Percentiles rank a stretch among this genome's conserved stretches.
Conservation (phyloP, 2,888 invertebrate species). For the Conomelus anceps region DNA sequence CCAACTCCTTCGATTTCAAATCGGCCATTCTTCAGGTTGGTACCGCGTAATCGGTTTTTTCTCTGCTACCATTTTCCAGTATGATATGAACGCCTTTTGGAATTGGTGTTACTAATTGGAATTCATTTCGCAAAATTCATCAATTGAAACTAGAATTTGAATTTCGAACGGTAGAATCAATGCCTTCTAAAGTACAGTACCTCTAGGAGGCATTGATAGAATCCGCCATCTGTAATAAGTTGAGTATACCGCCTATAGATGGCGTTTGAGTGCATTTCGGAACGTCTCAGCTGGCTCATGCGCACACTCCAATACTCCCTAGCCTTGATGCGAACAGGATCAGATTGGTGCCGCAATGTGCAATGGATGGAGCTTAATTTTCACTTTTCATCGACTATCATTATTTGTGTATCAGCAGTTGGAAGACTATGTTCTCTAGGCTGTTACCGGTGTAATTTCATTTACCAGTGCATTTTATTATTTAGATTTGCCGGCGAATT, state of each 20-base stretch:
- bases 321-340: background rate
- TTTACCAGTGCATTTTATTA: conserved; percentile 12
- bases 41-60: too few relatives aligned
- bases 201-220: too few relatives aligned
- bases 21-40: too few relatives aligned
- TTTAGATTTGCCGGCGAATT: background rate
- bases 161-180: background rate
- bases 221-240: background rate
- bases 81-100: too few relatives aligned
- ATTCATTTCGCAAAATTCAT: too few relatives aligned
- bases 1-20: too few relatives aligned
- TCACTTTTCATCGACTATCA: conserved; percentile 7
- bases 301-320: background rate
- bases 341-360: conserved; percentile 12
- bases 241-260: background rate
- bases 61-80: too few relatives aligned
- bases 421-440: conserved; percentile 12
- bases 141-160: background rate
- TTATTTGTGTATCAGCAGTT: conserved; percentile 21
- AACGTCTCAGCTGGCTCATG: background rate
- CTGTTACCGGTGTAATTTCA: conserved; percentile 14
- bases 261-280: background rate
- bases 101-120: too few relatives aligned
- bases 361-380: conserved; percentile 8
- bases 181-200: too few relatives aligned